phyloP scores from a whole-genome alignment of 1,140 invertebrate species.

The Polypedilum pembai region DNA sequence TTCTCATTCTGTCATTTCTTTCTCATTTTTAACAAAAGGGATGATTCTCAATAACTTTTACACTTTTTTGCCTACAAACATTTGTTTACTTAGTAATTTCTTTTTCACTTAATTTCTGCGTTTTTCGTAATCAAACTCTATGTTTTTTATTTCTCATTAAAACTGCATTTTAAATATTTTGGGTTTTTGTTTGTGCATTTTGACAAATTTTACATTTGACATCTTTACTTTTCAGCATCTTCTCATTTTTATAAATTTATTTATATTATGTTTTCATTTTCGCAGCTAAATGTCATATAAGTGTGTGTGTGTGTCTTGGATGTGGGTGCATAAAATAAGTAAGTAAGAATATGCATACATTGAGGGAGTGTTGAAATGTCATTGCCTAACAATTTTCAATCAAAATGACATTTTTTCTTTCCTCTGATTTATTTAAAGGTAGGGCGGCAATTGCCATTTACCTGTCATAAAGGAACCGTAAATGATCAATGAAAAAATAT shows the following conservation, averaged over 20 bases:
- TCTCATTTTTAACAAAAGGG: slow-evolving; percentile 15
- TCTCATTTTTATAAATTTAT: not conserved
- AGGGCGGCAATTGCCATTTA: too few relatives aligned
- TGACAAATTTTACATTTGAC: slow-evolving; percentile 12
- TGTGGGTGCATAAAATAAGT: too few relatives aligned
- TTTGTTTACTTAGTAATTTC: not conserved
- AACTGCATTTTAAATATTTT: slow-evolving; percentile 13
- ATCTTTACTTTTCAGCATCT: not conserved
- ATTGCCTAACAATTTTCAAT: too few relatives aligned
- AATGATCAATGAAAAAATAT: too few relatives aligned
- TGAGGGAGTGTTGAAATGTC: too few relatives aligned
- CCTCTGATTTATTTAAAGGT: too few relatives aligned
- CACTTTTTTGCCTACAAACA: slow-evolving; percentile 12
- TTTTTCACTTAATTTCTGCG: not conserved
- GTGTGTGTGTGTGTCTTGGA: too few relatives aligned
- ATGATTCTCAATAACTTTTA: not conserved
- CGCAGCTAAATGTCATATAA: not conserved
- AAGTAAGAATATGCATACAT: too few relatives aligned
- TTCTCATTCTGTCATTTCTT: not conserved
- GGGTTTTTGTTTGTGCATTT: slow-evolving; percentile 2
- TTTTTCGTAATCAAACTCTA: not conserved
- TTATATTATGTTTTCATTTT: not conserved
- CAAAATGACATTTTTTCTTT: too few relatives aligned
- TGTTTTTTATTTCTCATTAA: not conserved
- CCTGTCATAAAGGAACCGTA: too few relatives aligned